Percentiles rank a stretch among this genome's conserved stretches.
phyloP scores from a whole-genome alignment of 2,888 invertebrate species.

The Caenorhabditis becei region DNA sequence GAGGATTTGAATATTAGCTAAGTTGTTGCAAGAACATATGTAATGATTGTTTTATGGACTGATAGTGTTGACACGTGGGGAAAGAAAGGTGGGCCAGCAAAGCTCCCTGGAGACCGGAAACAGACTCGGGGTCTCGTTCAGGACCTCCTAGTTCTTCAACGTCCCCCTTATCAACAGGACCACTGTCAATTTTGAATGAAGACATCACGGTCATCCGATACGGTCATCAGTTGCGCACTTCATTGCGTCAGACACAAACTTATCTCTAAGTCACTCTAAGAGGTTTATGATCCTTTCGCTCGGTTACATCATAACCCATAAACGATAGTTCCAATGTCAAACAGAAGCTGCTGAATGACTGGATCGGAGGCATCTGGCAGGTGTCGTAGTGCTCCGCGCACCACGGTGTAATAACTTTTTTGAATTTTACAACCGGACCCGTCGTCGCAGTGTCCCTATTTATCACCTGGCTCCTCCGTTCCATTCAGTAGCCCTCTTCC shows the following conservation, averaged over 20 bases:
- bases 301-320: background rate
- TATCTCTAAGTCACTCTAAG: conserved; percentile 16
- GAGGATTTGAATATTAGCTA: too few relatives aligned
- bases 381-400: conserved; percentile 11
- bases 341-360: background rate
- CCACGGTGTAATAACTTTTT: conserved; percentile 46
- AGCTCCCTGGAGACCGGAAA: too few relatives aligned
- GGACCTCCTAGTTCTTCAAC: too few relatives aligned
- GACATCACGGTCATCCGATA: conserved; percentile 11
- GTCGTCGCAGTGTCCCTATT: conserved; percentile 19
- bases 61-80: background rate
- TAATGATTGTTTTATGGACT: too few relatives aligned
- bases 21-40: too few relatives aligned
- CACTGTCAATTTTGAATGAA: too few relatives aligned
- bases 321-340: background rate
- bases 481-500: background rate
- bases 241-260: conserved; percentile 50
- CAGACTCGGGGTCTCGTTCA: too few relatives aligned
- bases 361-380: conserved; percentile 41
- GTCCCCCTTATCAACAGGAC: too few relatives aligned
- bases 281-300: conserved; percentile 42
- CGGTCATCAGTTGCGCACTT: background rate
- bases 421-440: conserved; percentile 36
- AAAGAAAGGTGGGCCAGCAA: too few relatives aligned
- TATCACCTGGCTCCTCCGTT: conserved; percentile 21